Evolutionary conservation across 1,140 invertebrate species (phyloP).

Genomic region (Trichomalopsis sarcophagae): DNA sequence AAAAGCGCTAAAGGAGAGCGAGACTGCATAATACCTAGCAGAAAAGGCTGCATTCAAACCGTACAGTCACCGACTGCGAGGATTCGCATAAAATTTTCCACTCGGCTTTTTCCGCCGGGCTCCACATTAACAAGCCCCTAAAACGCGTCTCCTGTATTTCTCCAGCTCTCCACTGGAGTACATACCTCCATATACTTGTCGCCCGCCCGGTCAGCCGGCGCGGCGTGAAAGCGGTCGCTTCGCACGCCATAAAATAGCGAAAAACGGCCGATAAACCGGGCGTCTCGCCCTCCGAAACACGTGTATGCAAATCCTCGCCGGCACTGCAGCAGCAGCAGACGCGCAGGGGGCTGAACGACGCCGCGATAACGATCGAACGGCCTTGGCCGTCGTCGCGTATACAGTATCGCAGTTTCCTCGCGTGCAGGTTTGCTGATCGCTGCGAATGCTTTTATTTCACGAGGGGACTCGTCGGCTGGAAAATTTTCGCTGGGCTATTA

Average conservation of each 20-base stretch:
- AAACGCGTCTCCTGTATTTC: neutral
- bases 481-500: neutral
- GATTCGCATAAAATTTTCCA: neutral
- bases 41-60: neutral
- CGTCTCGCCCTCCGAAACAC: neutral
- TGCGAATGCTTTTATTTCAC: neutral
- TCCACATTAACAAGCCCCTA: neutral
- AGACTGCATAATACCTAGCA: neutral
- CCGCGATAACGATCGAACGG: slow-evolving; percentile 21
- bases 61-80: neutral
- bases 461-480: neutral
- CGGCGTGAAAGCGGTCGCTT: slow-evolving; percentile 1
- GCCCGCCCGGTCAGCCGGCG: neutral
- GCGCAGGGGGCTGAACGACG: neutral
- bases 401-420: neutral
- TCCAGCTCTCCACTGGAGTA: neutral
- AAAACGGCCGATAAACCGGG: neutral
- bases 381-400: slow-evolving; percentile 32
- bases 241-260: neutral
- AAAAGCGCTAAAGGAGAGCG: neutral
- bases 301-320: slow-evolving; percentile 13
- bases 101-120: neutral
- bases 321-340: too few relatives aligned
- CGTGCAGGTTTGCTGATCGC: too few relatives aligned
- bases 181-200: neutral